phyloP scores from a whole-genome alignment of 2,888 invertebrate species.

The Lutraria lutraria region DNA sequence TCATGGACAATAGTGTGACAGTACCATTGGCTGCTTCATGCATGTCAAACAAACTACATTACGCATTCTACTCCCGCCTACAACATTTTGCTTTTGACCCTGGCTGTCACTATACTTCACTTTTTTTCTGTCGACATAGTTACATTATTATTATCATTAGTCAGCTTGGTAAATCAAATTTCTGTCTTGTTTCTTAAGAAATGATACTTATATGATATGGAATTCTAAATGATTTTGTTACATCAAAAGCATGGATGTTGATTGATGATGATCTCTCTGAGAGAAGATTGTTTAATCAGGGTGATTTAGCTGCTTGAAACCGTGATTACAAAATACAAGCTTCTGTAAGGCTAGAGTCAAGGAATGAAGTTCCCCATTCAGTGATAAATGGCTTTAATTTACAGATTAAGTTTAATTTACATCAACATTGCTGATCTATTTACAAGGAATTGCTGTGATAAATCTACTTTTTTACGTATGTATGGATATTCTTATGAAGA shows the following conservation, averaged over 20 bases:
- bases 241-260: slow-evolving; percentile 34
- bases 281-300: slow-evolving; percentile 40
- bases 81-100: neutral
- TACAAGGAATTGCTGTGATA: slow-evolving; percentile 8
- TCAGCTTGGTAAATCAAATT: neutral
- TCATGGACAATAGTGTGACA: too few species aligned
- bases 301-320: slow-evolving; percentile 49
- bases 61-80: neutral
- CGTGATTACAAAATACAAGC: slow-evolving; percentile 46
- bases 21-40: too few species aligned
- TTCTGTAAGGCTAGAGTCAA: slow-evolving; percentile 20
- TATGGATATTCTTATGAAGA: slow-evolving; percentile 13
- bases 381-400: slow-evolving; percentile 49
- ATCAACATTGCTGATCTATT: slow-evolving; percentile 35
- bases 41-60: too few species aligned
- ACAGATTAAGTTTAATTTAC: slow-evolving; percentile 46
- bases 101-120: neutral
- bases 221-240: slow-evolving; percentile 25
- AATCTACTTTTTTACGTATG: neutral
- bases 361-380: neutral
- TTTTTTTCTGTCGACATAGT: neutral
- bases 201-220: neutral
- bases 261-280: slow-evolving; percentile 23
- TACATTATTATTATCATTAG: neutral
- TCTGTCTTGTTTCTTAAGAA: neutral